Conservation (phyloP, 2,797 vertebrate genomes). For the Malurus leucopterus region DNA sequence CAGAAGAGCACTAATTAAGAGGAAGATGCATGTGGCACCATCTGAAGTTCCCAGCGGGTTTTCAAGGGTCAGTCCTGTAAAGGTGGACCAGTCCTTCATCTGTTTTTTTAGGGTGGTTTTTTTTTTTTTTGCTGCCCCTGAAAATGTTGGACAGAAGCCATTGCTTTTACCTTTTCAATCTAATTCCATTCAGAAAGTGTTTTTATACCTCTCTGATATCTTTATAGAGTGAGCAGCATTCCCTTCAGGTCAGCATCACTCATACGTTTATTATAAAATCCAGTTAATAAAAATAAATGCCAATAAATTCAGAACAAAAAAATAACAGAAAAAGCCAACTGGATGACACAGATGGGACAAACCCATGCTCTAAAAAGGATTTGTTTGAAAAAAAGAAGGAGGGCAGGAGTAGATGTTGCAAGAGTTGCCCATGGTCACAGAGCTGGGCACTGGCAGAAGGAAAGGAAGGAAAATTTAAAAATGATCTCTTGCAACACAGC, state of each 20-base stretch:
- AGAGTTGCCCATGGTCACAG: not conserved
- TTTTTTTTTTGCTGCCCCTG: not conserved
- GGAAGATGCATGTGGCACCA: not conserved
- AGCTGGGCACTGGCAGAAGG: not conserved
- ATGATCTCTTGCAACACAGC: not conserved
- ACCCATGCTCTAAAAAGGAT: not conserved
- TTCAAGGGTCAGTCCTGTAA: slow-evolving; percentile 9
- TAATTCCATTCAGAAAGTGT: not conserved
- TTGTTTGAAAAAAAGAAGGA: not conserved
- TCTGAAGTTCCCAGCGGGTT: not conserved
- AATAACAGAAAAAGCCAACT: not conserved
- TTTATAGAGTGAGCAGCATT: not conserved
- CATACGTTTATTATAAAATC: not conserved
- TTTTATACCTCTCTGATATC: not conserved
- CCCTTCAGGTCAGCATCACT: not conserved
- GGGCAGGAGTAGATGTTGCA: not conserved
- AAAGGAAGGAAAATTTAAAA: not conserved
- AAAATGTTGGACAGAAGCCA: not conserved
- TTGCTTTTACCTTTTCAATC: not conserved
- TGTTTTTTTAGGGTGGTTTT: too few species aligned
- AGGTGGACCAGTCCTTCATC: not conserved
- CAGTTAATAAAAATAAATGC: not conserved
- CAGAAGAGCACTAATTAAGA: slow-evolving; percentile 14
- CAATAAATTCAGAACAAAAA: not conserved
- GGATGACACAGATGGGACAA: not conserved